Evolutionary conservation across 2,888 invertebrate genomes (phyloP).

Genomic region (Linnaemya tessellans): DNA sequence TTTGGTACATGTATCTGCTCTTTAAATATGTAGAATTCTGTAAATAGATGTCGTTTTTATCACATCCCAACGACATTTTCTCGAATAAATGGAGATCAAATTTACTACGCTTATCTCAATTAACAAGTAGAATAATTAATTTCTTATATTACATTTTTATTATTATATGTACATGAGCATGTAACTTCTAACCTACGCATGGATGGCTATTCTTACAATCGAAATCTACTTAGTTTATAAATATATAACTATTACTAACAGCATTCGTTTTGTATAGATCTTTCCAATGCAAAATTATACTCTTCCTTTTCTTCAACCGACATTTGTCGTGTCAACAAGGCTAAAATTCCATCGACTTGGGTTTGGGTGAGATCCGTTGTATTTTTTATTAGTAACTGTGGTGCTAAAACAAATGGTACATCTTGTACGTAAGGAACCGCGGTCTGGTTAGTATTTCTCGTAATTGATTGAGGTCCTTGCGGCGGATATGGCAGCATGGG

Average conservation of each 20-base stretch:
- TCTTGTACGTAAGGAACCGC: constrained; percentile 80
- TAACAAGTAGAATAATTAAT: background rate
- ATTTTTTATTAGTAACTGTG: constrained; percentile 77
- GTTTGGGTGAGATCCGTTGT: constrained; percentile 77
- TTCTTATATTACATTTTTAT: background rate
- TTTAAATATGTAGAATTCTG: no score
- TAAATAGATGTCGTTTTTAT: no score
- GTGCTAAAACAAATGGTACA: constrained; percentile 80
- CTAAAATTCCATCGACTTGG: constrained; percentile 80
- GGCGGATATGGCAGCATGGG: constrained; percentile 73
- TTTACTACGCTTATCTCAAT: background rate
- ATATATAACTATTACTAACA: constrained; percentile 70
- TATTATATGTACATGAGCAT: background rate
- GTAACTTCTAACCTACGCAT: background rate
- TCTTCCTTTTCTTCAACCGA: constrained; percentile 78
- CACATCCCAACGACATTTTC: no score
- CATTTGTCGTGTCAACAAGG: constrained; percentile 79
- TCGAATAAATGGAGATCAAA: no score
- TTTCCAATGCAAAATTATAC: constrained; percentile 79
- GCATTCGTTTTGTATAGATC: constrained; percentile 79
- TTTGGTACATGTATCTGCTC: no score
- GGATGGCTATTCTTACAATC: constrained; percentile 33
- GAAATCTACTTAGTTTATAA: background rate
- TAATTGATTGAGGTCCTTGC: constrained; percentile 12
- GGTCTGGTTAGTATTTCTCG: constrained; percentile 32